Evolutionary conservation across 2,113 vertebrate species (phyloP), one percentile per base, ranked within the genome.

Genomic region (Ictalurus furcatus): DNA sequence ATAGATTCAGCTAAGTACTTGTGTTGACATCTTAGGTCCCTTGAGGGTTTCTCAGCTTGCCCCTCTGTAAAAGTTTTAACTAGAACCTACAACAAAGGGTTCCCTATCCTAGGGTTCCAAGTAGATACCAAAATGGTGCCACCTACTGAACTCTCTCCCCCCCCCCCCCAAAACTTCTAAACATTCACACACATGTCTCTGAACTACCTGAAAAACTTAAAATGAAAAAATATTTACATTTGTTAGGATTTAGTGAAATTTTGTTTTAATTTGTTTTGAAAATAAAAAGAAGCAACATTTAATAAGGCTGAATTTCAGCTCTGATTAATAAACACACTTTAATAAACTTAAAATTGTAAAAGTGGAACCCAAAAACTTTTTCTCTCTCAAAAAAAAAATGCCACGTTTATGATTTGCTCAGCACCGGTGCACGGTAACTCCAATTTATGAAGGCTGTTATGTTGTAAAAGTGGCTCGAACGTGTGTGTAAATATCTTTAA

Each of bases 381-480:
- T n/a, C 11, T 52, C 8, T 56, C 17, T 56, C 1, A 16, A n/a
- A 52, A 52, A 34, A 28, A 52, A 52, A 6, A 0, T 0, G 5
- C 13, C 16, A n/a, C 5, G n/a, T 81, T 56, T 56, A 56, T 81
- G 78, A 81, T 81, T 17, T 6, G 2, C 6, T 81, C 78, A 54
- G 13, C 2, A 2, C 48, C 28, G 52, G 28, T 16, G 78, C 28
- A 19, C 52, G 56, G 9, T 56, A 30, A 81, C 78, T 56, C 28
- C 78, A 80, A 9, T 80, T 80, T 80, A 81, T 58, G 79, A 58
- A 58, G 78, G 79, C n/a, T 1, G n/a, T 81, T 34, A 56, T 58
- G 79, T 30, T 0, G 78, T 80, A 80, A 56, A 80, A 56, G 78
- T 4, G 52, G 16, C 78, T 80, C 28, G 23, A 52, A 79, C 4